These are phyloP conservation scores for Chionomys nivalis DNA, from an alignment of 2,113 vertebrate species.

Conservation along the genomic window DNA sequence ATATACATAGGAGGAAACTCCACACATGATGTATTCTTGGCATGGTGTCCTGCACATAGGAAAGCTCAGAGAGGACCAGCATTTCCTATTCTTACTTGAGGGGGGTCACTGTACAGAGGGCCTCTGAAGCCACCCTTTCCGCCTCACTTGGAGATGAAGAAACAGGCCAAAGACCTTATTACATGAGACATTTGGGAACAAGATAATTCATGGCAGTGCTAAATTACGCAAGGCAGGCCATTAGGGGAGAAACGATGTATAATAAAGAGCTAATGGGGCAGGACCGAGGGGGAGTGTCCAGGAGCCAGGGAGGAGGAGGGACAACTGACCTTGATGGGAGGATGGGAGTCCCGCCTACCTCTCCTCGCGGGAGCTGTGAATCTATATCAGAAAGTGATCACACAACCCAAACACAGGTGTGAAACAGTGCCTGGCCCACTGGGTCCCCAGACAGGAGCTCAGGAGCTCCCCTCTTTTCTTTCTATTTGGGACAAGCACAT, in stretches of 20 bases:
- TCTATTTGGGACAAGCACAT: background rate
- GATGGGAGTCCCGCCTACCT: background rate
- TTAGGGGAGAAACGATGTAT: background rate
- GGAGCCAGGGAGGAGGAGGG: background rate
- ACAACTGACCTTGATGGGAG: background rate
- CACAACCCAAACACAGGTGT: background rate
- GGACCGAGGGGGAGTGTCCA: background rate
- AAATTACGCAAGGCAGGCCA: background rate
- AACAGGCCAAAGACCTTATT: background rate
- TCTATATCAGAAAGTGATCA: background rate
- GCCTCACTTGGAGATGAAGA: background rate
- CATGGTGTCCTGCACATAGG: accelerated
- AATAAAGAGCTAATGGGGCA: background rate
- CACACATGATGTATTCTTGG: background rate
- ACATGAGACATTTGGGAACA: background rate
- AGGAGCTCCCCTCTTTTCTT: background rate
- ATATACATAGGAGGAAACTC: background rate
- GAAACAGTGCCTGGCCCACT: background rate
- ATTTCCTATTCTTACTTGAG: background rate
- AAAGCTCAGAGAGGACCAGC: background rate
- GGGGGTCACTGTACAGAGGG: background rate
- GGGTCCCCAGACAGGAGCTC: background rate
- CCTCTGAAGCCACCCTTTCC: background rate
- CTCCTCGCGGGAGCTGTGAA: background rate
- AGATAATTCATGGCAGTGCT: background rate